phyloP scores from a whole-genome alignment of 1,140 invertebrate genomes.

The Melipona quadrifasciata region DNA sequence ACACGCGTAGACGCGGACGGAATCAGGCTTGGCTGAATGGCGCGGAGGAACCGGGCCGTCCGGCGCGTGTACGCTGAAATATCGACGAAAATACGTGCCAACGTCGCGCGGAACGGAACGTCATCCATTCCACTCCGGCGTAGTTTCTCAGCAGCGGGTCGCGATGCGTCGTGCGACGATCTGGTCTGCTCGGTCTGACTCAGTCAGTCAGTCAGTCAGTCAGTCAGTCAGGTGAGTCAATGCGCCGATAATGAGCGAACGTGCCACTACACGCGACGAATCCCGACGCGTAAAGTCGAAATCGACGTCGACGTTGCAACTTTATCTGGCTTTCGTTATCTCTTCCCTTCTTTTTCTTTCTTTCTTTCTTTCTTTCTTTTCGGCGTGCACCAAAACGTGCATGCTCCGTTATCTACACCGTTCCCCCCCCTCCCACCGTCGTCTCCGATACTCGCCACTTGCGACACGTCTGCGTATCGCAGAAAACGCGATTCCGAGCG shows the following conservation, averaged over 20 bases:
- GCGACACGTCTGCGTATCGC: neutral
- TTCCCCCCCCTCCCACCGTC: neutral
- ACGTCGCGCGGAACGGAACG: neutral
- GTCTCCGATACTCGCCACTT: neutral
- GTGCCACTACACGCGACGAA: conserved; percentile 3
- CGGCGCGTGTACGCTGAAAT: too few species aligned
- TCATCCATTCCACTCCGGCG: neutral
- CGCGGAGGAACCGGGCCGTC: neutral
- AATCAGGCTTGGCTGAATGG: conserved; percentile 23
- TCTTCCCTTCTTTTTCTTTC: too few species aligned
- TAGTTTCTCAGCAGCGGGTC: conserved; percentile 18
- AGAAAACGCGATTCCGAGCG: neutral
- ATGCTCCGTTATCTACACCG: neutral
- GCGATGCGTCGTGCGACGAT: conserved; percentile 36
- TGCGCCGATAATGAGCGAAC: conserved; percentile 48
- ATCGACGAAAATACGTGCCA: neutral
- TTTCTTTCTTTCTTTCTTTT: neutral
- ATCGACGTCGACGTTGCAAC: neutral
- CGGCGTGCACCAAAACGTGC: neutral
- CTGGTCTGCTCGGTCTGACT: conserved; percentile 16
- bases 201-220: conserved; percentile 20
- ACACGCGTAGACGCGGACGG: neutral
- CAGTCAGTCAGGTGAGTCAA: conserved; percentile 57
- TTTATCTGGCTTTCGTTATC: conserved; percentile 1
- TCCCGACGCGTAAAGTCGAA: conserved; percentile 36